Evolutionary conservation across 2,113 vertebrate genomes (phyloP), one percentile per base, ranked within the genome.

Genomic region (Meleagris gallopavo): DNA sequence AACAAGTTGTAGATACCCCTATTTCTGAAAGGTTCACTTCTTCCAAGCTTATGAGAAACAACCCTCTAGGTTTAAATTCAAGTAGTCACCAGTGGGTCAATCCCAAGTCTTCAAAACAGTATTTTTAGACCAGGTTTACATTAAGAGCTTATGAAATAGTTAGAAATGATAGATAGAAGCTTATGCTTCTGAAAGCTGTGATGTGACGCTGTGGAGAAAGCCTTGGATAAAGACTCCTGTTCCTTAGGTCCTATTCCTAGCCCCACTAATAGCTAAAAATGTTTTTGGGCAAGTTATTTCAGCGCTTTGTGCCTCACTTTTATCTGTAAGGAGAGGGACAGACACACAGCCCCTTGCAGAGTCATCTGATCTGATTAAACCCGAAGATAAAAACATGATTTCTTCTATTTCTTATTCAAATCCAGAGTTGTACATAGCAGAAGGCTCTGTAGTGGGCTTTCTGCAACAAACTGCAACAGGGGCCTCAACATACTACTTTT

Each of bases 231-330:
- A 50, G 40, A 86, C 52, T 96, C 36, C 43, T 69, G 54, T 61
- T 61, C 45, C 30, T 43, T 8, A 5, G 3, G 27, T 72, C 94
- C 90, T 95, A 84, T 72, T 93, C 52, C 82, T 5, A 62, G 65
- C 40, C 58, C 69, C 72, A 19, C 64, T 81, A 93, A 92, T 54
- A 82, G 83, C 43, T 87, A 43, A 71, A 85, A 73, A 75, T 48
- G 62, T 58, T 92, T 60, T 34, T 65, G 65, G 79, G 57, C 79
- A 90, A 94, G 57, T 34, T 2, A 83, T 54, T 88, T 69, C 85
- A 93, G 48, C 21, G 45, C 40, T 76, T 86, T 80, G 60, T 82
- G 38, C 76, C 90, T 89, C 55, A 55, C 36, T 93, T 92, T 62
- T 41, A 80, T 60, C 75, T 55, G 54, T 10, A 67, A 50, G 29